Evolutionary conservation across 1,140 invertebrate species (phyloP).

Genomic region (Drosophila nigromelanica): DNA sequence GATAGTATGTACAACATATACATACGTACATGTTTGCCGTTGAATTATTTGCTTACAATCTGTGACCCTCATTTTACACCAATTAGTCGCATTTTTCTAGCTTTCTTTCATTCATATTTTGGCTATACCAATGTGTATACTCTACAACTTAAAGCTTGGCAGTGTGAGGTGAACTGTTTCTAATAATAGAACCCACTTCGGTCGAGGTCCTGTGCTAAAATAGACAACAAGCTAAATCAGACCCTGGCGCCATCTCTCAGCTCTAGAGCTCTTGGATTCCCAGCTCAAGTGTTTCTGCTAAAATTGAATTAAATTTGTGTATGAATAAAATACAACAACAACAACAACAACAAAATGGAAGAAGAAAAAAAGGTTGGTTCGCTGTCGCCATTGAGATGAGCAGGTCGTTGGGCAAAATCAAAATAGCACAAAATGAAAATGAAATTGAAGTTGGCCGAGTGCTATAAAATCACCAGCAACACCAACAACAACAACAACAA

Average conservation of each 20-base stretch:
- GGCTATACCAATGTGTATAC: background rate
- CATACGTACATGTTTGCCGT: too few species aligned
- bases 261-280: background rate
- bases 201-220: constrained; percentile 19
- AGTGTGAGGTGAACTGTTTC: constrained; percentile 10
- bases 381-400: constrained; percentile 38
- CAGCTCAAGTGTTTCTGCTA: constrained; percentile 39
- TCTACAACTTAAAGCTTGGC: constrained; percentile 1
- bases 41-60: too few species aligned
- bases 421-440: constrained; percentile 52
- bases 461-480: constrained; percentile 46
- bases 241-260: background rate
- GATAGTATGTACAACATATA: too few species aligned
- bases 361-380: constrained; percentile 16
- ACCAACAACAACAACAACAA: background rate
- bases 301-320: constrained; percentile 58
- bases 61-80: too few species aligned
- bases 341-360: constrained; percentile 2
- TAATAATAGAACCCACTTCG: constrained; percentile 20
- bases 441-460: constrained; percentile 42
- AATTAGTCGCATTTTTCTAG: too few species aligned
- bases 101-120: too few species aligned
- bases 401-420: constrained; percentile 47
- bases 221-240: constrained; percentile 34
- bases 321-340: constrained; percentile 23